phyloP scores from a whole-genome alignment of 2,888 invertebrate genomes.

The Dimorphilus gyrociliatus region DNA sequence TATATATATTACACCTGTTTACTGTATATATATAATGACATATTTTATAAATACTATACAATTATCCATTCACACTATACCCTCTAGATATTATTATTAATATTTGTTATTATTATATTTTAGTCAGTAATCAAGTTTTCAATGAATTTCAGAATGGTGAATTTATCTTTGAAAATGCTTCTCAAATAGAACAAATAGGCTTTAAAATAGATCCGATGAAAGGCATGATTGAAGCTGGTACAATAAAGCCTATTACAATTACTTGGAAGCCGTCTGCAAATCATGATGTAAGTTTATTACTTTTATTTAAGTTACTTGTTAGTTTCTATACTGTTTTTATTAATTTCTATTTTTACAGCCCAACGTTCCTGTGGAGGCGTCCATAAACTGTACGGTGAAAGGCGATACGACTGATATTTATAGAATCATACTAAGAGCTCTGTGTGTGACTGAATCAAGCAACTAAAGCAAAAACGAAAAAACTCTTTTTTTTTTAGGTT shows the following conservation, averaged over 20 bases:
- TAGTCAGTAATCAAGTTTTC: conserved; percentile 3
- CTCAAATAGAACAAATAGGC: conserved; percentile 21
- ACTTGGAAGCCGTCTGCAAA: conserved; percentile 35
- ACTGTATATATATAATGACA: no score
- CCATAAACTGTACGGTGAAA: conserved; percentile 19
- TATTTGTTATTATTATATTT: conserved; percentile 1
- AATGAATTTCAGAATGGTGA: conserved; percentile 32
- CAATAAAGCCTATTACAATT: conserved; percentile 23
- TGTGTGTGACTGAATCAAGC: conserved; percentile 26
- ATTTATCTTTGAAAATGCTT: conserved; percentile 30
- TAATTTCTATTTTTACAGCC: conserved; percentile 18
- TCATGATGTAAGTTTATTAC: conserved; percentile 24
- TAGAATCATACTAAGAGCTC: conserved; percentile 22
- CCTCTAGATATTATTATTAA: not conserved
- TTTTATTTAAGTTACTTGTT: not conserved
- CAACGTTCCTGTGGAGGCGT: conserved; percentile 20
- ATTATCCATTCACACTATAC: no score
- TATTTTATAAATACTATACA: no score
- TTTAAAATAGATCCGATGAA: conserved; percentile 33
- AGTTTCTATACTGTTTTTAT: no score
- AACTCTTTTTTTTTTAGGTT: no score
- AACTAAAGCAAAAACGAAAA: no score
- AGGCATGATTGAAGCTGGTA: conserved; percentile 35
- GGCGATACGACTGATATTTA: conserved; percentile 26
- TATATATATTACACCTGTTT: no score